Evolutionary conservation across 2,888 invertebrate species (phyloP), one percentile per base, ranked within the genome.

Genomic region (Axea sp.): DNA sequence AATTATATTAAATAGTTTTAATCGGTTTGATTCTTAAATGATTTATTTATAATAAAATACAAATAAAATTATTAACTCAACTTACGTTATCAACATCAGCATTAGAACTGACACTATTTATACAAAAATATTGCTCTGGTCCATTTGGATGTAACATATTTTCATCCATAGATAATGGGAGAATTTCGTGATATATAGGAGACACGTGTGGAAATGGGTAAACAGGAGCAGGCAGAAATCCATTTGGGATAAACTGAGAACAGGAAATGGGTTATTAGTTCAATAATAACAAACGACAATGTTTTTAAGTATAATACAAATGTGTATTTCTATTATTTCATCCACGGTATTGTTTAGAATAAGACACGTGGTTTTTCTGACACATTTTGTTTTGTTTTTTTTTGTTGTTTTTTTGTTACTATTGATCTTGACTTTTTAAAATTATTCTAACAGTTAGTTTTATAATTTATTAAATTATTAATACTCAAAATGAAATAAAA

Each of bases 51-150:
- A 19, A 19, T 19, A 19, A 19, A 19, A 19, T 19, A 19, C 11
- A 31, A 31, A 1, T 12, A 31, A 33, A 39, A 12, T 31, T 11
- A 26, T 43, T 7, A 28, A 45, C 1, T 26, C 12, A 15, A 60
- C 47, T 55, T 14, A 55, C 62, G 2, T 31, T 24, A 12, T 53
- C 45, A 6, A 37, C 30, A n/a, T 53, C 47, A 11, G 14, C 14
- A 15, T 30, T 37, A 5, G 45, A 14, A 8, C 31, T 1, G n/a
- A 53, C 9, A 3, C 47, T 78, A 9, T 78, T 73, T n/a, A 82
- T 69, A 80, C 84, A 85, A 68, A 79, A 83, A 60, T 79, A 84
- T 31, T 82, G 81, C 6, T 82, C 81, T 1, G 82, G 75, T 24
- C 78, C 59, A 11, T 80, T 77, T 55, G 75, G 77, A 30, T 78